phyloP scores from a whole-genome alignment of 2,888 invertebrate species.

The Melanargia galathea region DNA sequence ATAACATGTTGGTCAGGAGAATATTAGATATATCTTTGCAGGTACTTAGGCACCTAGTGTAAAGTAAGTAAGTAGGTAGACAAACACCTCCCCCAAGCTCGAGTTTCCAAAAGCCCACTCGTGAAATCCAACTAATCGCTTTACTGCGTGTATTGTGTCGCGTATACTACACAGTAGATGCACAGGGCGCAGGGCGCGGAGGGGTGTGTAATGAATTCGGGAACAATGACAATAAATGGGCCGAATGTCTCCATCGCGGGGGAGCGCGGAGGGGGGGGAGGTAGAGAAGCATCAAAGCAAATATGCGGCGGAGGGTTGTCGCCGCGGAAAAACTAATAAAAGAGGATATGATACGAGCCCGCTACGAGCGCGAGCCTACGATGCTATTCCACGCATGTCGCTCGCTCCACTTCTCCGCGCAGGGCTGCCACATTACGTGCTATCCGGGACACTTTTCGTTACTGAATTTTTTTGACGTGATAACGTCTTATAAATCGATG shows the following conservation, averaged over 20 bases:
- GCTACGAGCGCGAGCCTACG: slow-evolving; percentile 47
- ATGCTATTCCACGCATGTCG: slow-evolving; percentile 38
- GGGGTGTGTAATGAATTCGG: slow-evolving; percentile 39
- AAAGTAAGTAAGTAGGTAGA: neutral
- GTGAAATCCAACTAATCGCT: slow-evolving; percentile 4
- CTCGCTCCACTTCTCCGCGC: neutral
- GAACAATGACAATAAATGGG: slow-evolving; percentile 41
- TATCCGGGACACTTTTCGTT: neutral
- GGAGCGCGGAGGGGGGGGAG: slow-evolving; percentile 26
- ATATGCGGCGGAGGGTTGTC: slow-evolving; percentile 55
- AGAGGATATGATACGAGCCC: slow-evolving; percentile 65
- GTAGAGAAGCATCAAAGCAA: slow-evolving; percentile 41
- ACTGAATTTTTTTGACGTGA: no score
- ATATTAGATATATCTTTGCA: no score
- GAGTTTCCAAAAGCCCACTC: neutral
- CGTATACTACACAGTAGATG: neutral
- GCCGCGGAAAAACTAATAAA: slow-evolving; percentile 79
- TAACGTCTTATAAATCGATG: no score
- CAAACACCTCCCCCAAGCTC: neutral
- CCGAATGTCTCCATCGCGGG: slow-evolving; percentile 34
- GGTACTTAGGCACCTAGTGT: no score
- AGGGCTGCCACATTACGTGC: neutral
- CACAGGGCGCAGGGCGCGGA: neutral
- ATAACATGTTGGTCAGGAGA: no score
- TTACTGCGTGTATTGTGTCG: neutral